Percentiles rank a stretch among this genome's conserved stretches.
These are phyloP conservation scores for Cryptophagus acutangulus DNA, from an alignment of 2,888 invertebrate genomes.

Conservation along the genomic window DNA sequence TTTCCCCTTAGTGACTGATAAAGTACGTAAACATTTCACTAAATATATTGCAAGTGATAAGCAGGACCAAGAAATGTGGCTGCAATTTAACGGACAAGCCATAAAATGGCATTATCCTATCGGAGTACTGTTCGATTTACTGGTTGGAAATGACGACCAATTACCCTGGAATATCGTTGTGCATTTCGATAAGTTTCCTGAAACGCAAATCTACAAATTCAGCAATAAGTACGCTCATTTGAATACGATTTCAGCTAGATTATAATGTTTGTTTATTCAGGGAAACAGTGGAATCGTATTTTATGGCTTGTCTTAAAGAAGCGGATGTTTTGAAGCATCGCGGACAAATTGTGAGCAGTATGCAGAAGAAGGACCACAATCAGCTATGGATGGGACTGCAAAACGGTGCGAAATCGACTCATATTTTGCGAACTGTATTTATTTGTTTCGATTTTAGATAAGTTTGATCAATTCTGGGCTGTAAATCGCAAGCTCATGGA, in stretches of 20 bases:
- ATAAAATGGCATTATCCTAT: constrained; percentile 86
- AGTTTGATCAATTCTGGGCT: constrained; percentile 99
- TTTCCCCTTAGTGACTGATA: constrained; percentile 91
- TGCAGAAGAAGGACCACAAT: constrained; percentile 96
- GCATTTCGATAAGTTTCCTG: constrained; percentile 93
- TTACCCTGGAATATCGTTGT: constrained; percentile 93
- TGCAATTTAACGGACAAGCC: constrained; percentile 87
- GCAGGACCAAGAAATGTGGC: constrained; percentile 87
- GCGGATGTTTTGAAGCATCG: constrained; percentile 97
- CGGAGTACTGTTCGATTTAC: constrained; percentile 88
- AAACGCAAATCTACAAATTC: constrained; percentile 80
- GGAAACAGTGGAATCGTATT: constrained; percentile 89
- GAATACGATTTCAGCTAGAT: not conserved
- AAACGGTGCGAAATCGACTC: constrained; percentile 61
- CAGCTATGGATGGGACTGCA: constrained; percentile 92
- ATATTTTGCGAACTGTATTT: constrained; percentile 9
- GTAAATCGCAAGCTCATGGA: constrained; percentile 96
- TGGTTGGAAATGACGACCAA: constrained; percentile 57
- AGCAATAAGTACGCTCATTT: constrained; percentile 63
- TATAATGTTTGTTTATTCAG: constrained; percentile 49
- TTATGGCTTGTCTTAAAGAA: constrained; percentile 94
- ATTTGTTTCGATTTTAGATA: constrained; percentile 72
- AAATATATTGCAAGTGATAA: constrained; percentile 76
- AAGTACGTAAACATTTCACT: constrained; percentile 86
- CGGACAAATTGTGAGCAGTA: constrained; percentile 80